Evolutionary conservation across 2,888 invertebrate genomes (phyloP), one percentile per base, ranked within the genome.

Genomic region (Seira musarum): DNA sequence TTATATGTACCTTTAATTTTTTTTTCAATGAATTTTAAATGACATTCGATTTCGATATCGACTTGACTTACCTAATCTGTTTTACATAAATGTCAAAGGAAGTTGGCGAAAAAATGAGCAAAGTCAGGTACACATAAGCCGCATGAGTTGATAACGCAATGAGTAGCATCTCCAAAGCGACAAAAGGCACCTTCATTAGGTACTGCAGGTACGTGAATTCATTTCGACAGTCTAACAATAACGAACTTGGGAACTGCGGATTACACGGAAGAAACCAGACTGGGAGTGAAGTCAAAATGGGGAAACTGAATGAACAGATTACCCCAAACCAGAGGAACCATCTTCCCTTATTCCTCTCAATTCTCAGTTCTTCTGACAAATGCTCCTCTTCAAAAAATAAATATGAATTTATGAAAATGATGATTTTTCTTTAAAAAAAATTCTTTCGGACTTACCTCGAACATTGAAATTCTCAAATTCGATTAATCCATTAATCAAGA

Each of bases 241-340:
- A 24, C 0, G 79, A 79, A n/a, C 79, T 79, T 1, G 79, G 79
- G 49, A 79, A 79, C 57, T 79, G 79, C 1, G 79, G 79, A 64
- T 68, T 79, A 25, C 79, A 79, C 0, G 79, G 79, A 0, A 79
- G 64, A 40, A 79, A 79, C 79, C 79, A 79, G 2, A 79, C 79
- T 10, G 79, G 79, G 1, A 79, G 63, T 1, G 79, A 79, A 10
- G 79, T 79, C 24, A 79, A 46, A 8, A 79, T 61, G 3, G 79
- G 79, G 49, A 79, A 79, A 24, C 79, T 69, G 60, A 79, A 79
- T 1, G 73, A 73, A n/a, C 73, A 79, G 10, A 79, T 73, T 8
- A 79, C 79, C 64, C 79, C 79, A 68, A 79, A 79, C 72, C 73
- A 79, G 17, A 79, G 57, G 22, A 79, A 79, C 79, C 79, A 79